Base-by-base conservation (phyloP, 2,888 invertebrate genomes). In the Iphiclides podalirius region DNA sequence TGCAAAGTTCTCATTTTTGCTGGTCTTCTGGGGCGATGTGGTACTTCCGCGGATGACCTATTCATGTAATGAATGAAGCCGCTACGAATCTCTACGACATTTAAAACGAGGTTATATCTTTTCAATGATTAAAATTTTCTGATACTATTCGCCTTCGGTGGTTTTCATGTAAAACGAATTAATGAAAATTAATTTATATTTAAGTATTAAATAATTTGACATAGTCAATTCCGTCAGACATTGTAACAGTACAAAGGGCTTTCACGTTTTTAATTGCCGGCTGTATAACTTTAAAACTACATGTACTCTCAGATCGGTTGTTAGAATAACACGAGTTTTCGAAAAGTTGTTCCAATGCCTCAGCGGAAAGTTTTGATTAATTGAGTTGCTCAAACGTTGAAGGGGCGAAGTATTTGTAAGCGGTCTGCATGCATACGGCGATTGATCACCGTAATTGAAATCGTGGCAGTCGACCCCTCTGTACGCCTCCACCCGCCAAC, bases 391-490 rank as follows among this genome's bases (percentile, higher is more conserved):
- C 45, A 48, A 48, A 23, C 44, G 43, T 26, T 11, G 42, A 44
- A 49, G 45, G 53, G 51, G 45, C 46, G 45, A 20, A 15, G 53
- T 33, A 38, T 53, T 47, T 17, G 34, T 46, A 37, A 53, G 47
- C 23, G 23, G 37, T 44, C 39, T 45, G 48, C 40, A 48, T 51
- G 51, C 50, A 51, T 49, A 44, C 51, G 41, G 23, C 50, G 36
- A 54, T 55, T 53, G 52, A 55, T 54, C 43, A 52, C 48, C 39
- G 28, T 41, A 41, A 16, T 41, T 16, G 41, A 31, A 33, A 15
- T 12, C 14, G 41, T n/a, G 41, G 31, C n/a, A 15, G 12, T 2
- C 4, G 9, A 1, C 40, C 8, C 11, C 42, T 15, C 12, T 20
- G 20, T 13, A 20, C 31, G 17, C 2, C 14, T 35, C 1, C 11